Base-by-base conservation (phyloP, 2,888 invertebrate species). In the Himalopsyche japonica region DNA sequence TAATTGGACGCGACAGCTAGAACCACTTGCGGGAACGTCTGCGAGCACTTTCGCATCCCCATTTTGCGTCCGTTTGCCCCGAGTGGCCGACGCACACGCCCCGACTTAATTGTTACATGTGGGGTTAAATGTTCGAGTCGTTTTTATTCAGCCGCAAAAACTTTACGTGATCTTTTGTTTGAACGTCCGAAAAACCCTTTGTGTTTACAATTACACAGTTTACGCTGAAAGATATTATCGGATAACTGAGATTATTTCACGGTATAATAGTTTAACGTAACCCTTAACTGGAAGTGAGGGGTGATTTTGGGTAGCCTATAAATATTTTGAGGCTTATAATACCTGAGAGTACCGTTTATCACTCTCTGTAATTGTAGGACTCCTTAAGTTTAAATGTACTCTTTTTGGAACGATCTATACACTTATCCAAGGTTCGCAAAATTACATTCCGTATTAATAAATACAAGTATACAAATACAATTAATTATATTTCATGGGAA, bases 1-100 rank as follows among this genome's bases (percentile, higher is more conserved):
- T 86, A 86, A 86, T 86, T 86, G 84, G 82, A 84, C 57, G 82
- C 80, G 86, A 84, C 84, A 84, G 81, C 78, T 70, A 80, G 83
- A 84, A 78, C 84, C 83, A 82, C 79, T 83, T 77, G 80, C 79
- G 78, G 70, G 70, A 70, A 83, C 81, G 76, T 70, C 84, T 79
- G 77, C 34, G 34, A 27, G 80, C 64, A 81, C 81, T 84, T 84
- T 81, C 81, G 64, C 64, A 77, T 79, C 49, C 64, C 77, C 81
- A 81, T 81, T 81, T 76, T 18, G 47, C 84, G 34, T 43, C 79
- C 78, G 82, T 57, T 79, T 24, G 82, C 79, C 48, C 47, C 43
- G 79, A 30, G 30, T 30, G 79, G 79, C 79, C 79, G 32, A 47
- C 37, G 48, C 77, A 77, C 77, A 70, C 70, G 70, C 70, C 70